Evolutionary conservation across 2,797 vertebrate genomes (phyloP), one percentile per base, ranked within the genome.

Genomic region (Crenichthys baileyi): DNA sequence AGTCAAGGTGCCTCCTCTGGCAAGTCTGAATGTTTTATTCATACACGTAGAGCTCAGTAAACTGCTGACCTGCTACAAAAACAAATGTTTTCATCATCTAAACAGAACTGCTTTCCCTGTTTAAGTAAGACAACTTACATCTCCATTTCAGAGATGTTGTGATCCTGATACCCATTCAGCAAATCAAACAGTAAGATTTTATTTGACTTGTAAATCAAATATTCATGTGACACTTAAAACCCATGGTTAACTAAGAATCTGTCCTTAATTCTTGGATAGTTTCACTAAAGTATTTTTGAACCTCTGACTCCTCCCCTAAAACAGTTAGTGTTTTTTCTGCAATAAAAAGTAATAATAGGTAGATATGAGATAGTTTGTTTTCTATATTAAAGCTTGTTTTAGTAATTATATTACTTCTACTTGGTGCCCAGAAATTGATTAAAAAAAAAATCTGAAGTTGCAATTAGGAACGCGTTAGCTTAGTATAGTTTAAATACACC

Each of bases 21-120:
- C 77, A 29, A 48, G 61, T 60, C 72, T 53, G 22, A 18, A 92
- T 93, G 91, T 92, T 93, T 95, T 94, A 94, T 94, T 95, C 93
- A 94, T 92, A 86, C 85, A 86, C 81, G 87, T 80, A 61, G 83
- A 88, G 88, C 85, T 83, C 83, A 65, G 84, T 81, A 89, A 92
- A 89, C 83, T 48, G 80, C 63, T 80, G 41, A 76, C 84, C 82
- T 88, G 74, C 85, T 84, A 85, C 88, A 83, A 90, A 91, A 91
- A 91, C 84, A 93, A 91, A 86, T 46, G 51, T n/a, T 82, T 88
- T 81, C 77, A 80, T 85, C 85, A 79, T 83, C 89, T 91, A 80
- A 36, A 61, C 81, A 90, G 88, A 92, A 80, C 48, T 77, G 71
- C 83, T 89, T 88, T 85, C 78, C 68, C 72, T 41, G 76, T 74